Evolutionary conservation across 1,140 invertebrate species (phyloP), one percentile per base, ranked within the genome.

Genomic region (Brachionus koreanus): DNA sequence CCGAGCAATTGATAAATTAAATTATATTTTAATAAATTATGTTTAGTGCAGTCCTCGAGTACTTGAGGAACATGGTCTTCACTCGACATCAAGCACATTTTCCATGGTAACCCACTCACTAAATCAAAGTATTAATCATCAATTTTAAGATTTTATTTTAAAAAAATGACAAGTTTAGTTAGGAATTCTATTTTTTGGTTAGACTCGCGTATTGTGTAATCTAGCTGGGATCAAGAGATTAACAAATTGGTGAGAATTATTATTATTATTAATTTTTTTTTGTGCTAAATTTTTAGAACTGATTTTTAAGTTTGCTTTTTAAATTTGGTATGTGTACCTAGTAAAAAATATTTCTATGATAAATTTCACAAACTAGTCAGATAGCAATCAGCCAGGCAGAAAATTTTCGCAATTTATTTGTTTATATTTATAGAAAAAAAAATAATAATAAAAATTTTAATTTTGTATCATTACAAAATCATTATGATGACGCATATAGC

Each of bases 361-460:
- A 69, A 69, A 39, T 69, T 69, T 69, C 6, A 33, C 29, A 19
- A 69, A 23, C 35, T 33, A 39, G 33, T 19, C 37, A 35, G 63
- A 33, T 35, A 37, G 65, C 65, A 69, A 39, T 69, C 65, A 23
- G 65, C 65, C 65, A 69, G 65, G 49, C 49, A 57, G 49, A 57
- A 69, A 69, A 69, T 39, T 69, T 69, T 39, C 37, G 13, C 16
- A 63, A 69, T 69, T 69, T 69, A 69, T 69, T 69, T 69, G 65
- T 69, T 69, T 69, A 69, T 69, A 9, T 19, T 57, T 57, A 10
- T 16, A 49, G 6, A 65, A 65, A 5, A 16, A 69, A 69, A 29
- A 29, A 29, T 29, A 29, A 29, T 29, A 29, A 29, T 29, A 29
- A 69, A 69, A 69, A 69, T 16, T 37, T 37, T 37, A 69, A 69